These are phyloP conservation scores for Pseudorasbora parva DNA, from an alignment of 2,113 vertebrate genomes.

Conservation along the genomic window DNA sequence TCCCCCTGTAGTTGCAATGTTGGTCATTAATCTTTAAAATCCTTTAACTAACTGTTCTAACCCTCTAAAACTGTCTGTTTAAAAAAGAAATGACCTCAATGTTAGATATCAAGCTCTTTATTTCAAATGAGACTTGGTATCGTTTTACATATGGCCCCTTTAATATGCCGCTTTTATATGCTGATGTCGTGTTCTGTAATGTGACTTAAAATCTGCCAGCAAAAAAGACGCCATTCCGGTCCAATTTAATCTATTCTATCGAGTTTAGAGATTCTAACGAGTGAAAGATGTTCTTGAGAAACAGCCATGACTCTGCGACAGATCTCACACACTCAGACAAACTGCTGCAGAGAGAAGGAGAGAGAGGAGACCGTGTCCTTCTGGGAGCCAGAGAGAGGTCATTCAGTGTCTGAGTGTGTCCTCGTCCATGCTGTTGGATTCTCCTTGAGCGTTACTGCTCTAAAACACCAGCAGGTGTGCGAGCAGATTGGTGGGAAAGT, in stretches of 20 bases:
- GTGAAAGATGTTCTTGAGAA: conserved; percentile 7
- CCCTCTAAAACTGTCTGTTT: neutral
- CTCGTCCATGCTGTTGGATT: conserved; percentile 12
- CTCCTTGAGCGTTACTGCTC: neutral
- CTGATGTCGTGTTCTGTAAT: neutral
- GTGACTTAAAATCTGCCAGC: neutral
- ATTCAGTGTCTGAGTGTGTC: conserved; percentile 21
- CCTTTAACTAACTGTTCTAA: neutral
- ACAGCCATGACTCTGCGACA: neutral
- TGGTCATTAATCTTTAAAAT: neutral
- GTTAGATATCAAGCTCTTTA: too few relatives aligned
- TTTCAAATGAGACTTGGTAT: too few relatives aligned
- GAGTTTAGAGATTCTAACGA: neutral
- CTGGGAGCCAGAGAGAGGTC: conserved; percentile 28
- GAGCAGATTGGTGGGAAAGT: conserved; percentile 5
- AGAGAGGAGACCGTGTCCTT: neutral
- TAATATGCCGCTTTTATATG: neutral
- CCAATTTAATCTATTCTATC: neutral
- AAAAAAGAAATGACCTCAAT: too few relatives aligned
- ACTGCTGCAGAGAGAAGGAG: neutral
- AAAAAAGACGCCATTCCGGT: neutral
- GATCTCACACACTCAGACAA: neutral
- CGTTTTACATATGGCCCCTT: too few relatives aligned
- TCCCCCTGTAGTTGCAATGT: neutral
- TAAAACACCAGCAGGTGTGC: conserved; percentile 34